These are phyloP conservation scores for Drosophila anomelani DNA, from an alignment of 2,888 invertebrate species.

Conservation along the genomic window DNA sequence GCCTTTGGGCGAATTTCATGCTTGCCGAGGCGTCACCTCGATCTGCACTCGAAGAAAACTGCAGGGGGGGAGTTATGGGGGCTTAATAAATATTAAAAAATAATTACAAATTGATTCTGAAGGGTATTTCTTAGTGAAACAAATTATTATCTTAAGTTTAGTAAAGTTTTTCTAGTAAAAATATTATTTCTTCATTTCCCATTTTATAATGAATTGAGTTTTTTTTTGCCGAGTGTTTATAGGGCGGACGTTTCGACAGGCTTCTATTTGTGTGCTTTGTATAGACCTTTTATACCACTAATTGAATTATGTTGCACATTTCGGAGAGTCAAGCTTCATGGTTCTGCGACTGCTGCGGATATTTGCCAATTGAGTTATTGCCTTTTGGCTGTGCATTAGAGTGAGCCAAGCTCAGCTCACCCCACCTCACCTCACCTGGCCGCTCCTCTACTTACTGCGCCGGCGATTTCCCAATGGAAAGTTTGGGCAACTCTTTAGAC, in stretches of 20 bases:
- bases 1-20: slow-evolving; percentile 58
- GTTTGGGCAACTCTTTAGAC: slow-evolving; percentile 39
- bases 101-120: not conserved
- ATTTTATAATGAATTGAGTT: not conserved
- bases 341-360: slow-evolving; percentile 62
- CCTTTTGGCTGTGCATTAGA: slow-evolving; percentile 41
- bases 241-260: slow-evolving; percentile 32
- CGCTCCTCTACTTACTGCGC: not conserved
- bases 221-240: not conserved
- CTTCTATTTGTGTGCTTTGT: slow-evolving; percentile 31
- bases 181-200: too few species aligned
- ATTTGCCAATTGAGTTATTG: slow-evolving; percentile 67
- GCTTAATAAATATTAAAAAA: not conserved
- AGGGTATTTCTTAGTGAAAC: not conserved
- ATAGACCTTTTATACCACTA: slow-evolving; percentile 48
- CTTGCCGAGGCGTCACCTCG: slow-evolving; percentile 53
- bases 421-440: not conserved
- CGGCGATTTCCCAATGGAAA: slow-evolving; percentile 43
- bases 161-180: too few species aligned
- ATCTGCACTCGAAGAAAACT: slow-evolving; percentile 8
- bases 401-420: slow-evolving; percentile 11
- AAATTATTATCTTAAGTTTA: too few species aligned
- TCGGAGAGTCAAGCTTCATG: slow-evolving; percentile 59
- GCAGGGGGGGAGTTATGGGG: not conserved
- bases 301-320: slow-evolving; percentile 78